Conservation (phyloP, 2,113 vertebrate species). For the Urocolius indicus region DNA sequence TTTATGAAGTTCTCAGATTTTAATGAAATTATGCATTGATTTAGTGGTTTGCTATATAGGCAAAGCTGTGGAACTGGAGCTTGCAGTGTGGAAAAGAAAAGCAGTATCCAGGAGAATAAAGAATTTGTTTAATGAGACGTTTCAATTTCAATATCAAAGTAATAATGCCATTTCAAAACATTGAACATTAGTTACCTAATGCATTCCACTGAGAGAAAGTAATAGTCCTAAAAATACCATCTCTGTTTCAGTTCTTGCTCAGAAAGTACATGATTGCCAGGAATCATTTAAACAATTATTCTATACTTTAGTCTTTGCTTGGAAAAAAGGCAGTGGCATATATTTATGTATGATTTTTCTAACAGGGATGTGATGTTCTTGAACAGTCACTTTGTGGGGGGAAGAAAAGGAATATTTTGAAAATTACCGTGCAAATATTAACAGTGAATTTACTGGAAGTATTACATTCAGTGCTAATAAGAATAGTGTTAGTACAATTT, state of each 20-base stretch:
- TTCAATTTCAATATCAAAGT: not conserved
- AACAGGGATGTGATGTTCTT: not conserved
- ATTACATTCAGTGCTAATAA: not conserved
- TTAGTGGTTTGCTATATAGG: not conserved
- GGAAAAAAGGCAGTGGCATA: not conserved
- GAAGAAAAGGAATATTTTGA: not conserved
- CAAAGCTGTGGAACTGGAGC: not conserved
- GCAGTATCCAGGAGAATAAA: not conserved
- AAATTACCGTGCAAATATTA: not conserved
- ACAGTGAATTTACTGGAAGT: not conserved
- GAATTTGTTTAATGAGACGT: not conserved
- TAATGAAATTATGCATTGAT: not conserved
- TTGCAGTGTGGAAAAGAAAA: not conserved
- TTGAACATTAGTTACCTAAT: not conserved
- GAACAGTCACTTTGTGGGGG: not conserved
- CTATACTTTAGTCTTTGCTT: not conserved
- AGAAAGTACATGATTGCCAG: not conserved
- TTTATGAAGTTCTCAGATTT: not conserved
- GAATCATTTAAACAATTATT: not conserved
- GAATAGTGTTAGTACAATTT: not conserved
- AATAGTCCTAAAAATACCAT: not conserved
- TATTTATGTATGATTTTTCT: not conserved
- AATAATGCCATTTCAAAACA: not conserved
- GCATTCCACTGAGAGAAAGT: not conserved
- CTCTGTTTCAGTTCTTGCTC: not conserved